Conservation (phyloP, 92 coral and sea anemone genomes). For the Zoanthus gigantus region DNA sequence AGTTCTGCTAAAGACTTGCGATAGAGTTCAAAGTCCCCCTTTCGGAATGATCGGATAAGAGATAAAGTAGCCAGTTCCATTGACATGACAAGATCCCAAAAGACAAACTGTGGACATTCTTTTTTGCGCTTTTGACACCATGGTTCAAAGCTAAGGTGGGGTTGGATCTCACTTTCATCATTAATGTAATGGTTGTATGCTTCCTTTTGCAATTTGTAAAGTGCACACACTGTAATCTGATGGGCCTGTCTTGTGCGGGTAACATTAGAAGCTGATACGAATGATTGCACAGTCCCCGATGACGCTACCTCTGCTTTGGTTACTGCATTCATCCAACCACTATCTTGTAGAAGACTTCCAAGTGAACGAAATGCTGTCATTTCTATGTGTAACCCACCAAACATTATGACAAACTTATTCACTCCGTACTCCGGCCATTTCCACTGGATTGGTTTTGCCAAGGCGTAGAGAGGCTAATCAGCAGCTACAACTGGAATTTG, state of each 20-base stretch:
- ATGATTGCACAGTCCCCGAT: conserved; percentile 68
- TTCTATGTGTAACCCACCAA: conserved; percentile 17
- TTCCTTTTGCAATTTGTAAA: conserved; percentile 31
- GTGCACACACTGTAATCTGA: neutral
- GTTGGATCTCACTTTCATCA: neutral
- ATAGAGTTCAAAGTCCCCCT: conserved; percentile 60
- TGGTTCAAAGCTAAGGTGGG: neutral
- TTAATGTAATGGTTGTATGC: conserved; percentile 26
- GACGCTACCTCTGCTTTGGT: conserved; percentile 64
- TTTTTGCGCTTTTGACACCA: neutral
- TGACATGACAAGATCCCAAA: conserved; percentile 58
- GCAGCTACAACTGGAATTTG: conserved; percentile 8
- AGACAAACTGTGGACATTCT: conserved; percentile 50
- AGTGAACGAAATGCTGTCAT: conserved; percentile 25
- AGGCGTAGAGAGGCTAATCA: conserved; percentile 24
- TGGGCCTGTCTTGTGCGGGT: conserved; percentile 62
- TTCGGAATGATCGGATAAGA: conserved; percentile 59
- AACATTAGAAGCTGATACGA: conserved; percentile 59
- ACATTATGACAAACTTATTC: conserved; percentile 18
- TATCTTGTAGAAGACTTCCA: conserved; percentile 42
- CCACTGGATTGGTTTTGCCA: conserved; percentile 40
- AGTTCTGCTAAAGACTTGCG: conserved; percentile 62
- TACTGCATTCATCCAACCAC: conserved; percentile 65
- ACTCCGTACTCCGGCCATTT: conserved; percentile 26
- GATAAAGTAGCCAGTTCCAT: conserved; percentile 58